These are phyloP conservation scores for Columba janthina DNA, from an alignment of 2,113 vertebrate genomes.

Conservation along the genomic window DNA sequence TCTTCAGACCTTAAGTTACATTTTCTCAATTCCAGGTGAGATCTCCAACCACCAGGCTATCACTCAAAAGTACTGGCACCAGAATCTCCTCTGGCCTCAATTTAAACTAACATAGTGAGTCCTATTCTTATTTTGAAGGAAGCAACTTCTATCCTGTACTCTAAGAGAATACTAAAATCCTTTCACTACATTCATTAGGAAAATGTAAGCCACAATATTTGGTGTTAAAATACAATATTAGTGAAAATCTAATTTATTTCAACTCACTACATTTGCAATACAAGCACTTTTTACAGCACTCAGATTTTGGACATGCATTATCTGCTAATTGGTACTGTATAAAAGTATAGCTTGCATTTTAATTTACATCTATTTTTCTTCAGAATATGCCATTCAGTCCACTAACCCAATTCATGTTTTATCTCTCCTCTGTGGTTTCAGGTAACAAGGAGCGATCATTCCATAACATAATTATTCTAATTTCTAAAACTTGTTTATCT, in stretches of 20 bases:
- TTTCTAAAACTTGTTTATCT: background rate
- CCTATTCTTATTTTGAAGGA: background rate
- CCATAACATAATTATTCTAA: background rate
- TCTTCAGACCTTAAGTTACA: background rate
- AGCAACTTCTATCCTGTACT: background rate
- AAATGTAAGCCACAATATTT: background rate
- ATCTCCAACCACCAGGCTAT: background rate
- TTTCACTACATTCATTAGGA: background rate
- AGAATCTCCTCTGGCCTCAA: background rate
- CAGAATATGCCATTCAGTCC: background rate
- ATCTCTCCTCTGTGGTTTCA: background rate
- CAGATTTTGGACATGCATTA: background rate
- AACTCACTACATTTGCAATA: background rate
- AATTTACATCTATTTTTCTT: background rate
- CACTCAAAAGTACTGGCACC: background rate
- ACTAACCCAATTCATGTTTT: background rate
- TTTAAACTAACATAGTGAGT: background rate
- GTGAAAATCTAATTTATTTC: background rate
- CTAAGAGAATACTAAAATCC: background rate
- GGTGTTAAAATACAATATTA: background rate
- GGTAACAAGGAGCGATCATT: background rate
- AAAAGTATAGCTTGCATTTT: background rate
- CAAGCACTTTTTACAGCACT: background rate
- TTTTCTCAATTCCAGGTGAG: background rate
- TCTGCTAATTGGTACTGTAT: background rate